phyloP scores from a whole-genome alignment of 2,888 invertebrate genomes.

The Brassicogethes aeneus region DNA sequence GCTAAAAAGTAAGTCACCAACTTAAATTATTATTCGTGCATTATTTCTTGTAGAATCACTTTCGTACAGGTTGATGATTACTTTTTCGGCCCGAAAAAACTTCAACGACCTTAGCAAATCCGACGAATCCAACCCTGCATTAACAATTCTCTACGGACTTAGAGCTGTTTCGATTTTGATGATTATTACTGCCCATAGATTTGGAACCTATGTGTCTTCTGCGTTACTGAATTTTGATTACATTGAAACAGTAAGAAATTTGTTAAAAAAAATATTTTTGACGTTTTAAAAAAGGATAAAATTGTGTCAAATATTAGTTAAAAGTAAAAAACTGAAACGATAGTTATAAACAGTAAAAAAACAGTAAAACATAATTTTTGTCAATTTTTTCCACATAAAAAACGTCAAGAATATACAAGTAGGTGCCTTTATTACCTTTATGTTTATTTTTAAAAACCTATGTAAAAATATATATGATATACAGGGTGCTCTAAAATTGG shows the following conservation, averaged over 20 bases:
- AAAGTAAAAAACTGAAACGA: background rate
- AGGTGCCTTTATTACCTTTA: no score
- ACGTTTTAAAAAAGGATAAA: constrained; percentile 1
- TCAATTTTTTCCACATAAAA: no score
- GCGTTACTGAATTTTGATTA: constrained; percentile 48
- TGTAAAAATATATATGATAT: no score
- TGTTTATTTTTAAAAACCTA: no score
- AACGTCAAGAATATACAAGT: no score
- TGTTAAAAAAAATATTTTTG: no score
- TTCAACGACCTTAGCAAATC: constrained; percentile 38
- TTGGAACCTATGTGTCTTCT: constrained; percentile 46
- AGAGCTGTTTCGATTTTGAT: constrained; percentile 48
- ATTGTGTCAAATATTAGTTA: constrained; percentile 1
- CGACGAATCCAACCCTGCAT: constrained; percentile 38
- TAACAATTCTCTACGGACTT: constrained; percentile 51
- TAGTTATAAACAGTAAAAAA: no score
- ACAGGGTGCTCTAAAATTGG: no score
- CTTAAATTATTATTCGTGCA: background rate
- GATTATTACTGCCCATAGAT: constrained; percentile 48
- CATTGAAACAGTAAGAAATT: constrained; percentile 47
- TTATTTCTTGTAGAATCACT: constrained; percentile 11
- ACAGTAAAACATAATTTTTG: no score
- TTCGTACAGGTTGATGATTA: constrained; percentile 18
- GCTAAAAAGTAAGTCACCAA: constrained; percentile 24
- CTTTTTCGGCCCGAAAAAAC: constrained; percentile 34